Percentiles rank a stretch among this genome's conserved stretches.
Evolutionary conservation across 2,113 vertebrate species (phyloP).

Genomic region (Oreocharis arfaki): DNA sequence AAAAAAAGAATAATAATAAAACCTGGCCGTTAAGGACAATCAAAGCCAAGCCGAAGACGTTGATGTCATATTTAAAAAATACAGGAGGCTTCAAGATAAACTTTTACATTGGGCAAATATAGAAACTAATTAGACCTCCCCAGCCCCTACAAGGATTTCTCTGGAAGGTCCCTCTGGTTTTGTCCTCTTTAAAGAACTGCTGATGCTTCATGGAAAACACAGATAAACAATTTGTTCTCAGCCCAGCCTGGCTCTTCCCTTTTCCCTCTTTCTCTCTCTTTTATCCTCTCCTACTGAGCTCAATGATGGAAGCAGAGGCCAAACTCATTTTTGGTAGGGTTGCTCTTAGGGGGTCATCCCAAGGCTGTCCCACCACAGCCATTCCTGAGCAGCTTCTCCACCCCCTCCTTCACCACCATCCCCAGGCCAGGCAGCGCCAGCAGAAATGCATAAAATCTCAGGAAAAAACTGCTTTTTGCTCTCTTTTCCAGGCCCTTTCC

Average conservation of each 20-base stretch:
- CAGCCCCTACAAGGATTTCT: conserved; percentile 6
- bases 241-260: not conserved
- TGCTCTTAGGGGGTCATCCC: not conserved
- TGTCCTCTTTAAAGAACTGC: conserved; percentile 47
- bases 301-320: not conserved
- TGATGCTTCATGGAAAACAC: conserved; percentile 31
- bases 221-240: not conserved
- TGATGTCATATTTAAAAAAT: conserved; percentile 52
- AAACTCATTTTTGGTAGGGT: not conserved
- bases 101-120: conserved; percentile 42
- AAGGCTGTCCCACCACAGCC: not conserved
- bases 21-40: conserved; percentile 25
- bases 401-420: not conserved
- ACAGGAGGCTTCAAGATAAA: conserved; percentile 30
- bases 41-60: conserved; percentile 19
- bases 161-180: conserved; percentile 10
- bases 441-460: not conserved
- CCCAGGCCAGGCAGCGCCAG: not conserved
- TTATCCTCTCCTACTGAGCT: not conserved
- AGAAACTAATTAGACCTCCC: conserved; percentile 28
- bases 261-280: not conserved
- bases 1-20: conserved; percentile 31
- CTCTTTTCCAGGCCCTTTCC: not conserved
- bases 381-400: not conserved
- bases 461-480: not conserved